Conservation (phyloP, 2,888 invertebrate species). For the Apamea epomidion region DNA sequence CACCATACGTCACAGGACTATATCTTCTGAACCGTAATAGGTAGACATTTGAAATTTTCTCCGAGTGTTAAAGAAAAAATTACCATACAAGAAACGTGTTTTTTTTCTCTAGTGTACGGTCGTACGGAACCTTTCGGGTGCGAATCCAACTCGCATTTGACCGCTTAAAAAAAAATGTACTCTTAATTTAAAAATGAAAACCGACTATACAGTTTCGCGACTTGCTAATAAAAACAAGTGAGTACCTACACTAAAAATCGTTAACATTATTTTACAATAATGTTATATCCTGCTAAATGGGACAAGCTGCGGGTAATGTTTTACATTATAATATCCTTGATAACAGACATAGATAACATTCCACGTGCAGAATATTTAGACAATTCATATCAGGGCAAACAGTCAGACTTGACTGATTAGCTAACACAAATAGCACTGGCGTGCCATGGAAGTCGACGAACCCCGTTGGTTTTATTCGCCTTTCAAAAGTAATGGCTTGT, state of each 20-base stretch:
- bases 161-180: background rate
- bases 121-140: background rate
- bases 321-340: conserved; percentile 7
- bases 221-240: background rate
- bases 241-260: background rate
- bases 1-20: background rate
- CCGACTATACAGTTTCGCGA: background rate
- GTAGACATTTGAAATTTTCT: background rate
- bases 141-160: no score
- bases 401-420: conserved; percentile 35
- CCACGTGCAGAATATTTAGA: conserved; percentile 13
- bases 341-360: conserved; percentile 16
- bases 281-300: background rate
- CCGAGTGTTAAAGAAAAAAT: no score
- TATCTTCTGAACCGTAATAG: background rate
- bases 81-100: no score
- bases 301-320: conserved; percentile 9
- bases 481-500: background rate
- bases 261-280: background rate
- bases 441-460: background rate
- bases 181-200: no score
- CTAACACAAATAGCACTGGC: conserved; percentile 15
- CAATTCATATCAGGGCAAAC: conserved; percentile 20
- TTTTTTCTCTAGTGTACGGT: background rate
- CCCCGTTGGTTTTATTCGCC: background rate